phyloP scores from a whole-genome alignment of 2,113 vertebrate species.

The Mormyrus iriodes region DNA sequence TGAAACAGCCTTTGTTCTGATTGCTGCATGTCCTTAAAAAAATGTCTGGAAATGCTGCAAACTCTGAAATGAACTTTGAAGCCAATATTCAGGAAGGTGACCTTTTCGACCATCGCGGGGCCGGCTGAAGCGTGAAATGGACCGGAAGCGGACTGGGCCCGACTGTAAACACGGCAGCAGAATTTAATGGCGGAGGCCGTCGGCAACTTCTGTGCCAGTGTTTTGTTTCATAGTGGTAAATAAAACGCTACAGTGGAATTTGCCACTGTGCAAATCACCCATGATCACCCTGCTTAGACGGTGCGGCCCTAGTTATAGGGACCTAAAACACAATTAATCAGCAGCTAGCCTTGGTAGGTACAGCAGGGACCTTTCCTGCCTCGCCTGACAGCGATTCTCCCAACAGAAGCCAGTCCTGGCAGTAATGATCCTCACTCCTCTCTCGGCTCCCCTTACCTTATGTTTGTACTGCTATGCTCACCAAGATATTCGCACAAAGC shows the following conservation, averaged over 20 bases:
- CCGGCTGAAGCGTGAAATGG: slow-evolving; percentile 3
- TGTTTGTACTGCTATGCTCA: background rate
- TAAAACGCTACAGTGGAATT: slow-evolving; percentile 12
- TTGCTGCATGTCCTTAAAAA: background rate
- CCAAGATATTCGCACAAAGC: background rate
- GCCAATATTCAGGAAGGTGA: background rate
- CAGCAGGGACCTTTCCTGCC: background rate
- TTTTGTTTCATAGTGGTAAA: background rate
- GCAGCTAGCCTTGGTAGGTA: background rate
- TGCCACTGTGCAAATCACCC: background rate
- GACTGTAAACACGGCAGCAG: background rate
- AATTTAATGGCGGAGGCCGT: background rate
- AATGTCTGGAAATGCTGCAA: background rate
- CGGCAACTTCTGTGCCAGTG: background rate
- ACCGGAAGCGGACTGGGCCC: background rate
- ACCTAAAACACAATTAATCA: background rate
- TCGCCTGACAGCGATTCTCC: background rate
- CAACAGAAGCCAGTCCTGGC: background rate
- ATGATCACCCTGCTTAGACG: background rate
- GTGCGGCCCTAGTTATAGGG: background rate
- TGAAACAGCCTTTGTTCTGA: background rate
- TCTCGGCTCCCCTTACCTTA: background rate
- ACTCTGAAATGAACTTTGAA: background rate
- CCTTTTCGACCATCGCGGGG: background rate
- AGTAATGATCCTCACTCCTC: background rate